Base-by-base conservation (phyloP, 2,888 invertebrate species). In the Hypselothyrea guttata region DNA sequence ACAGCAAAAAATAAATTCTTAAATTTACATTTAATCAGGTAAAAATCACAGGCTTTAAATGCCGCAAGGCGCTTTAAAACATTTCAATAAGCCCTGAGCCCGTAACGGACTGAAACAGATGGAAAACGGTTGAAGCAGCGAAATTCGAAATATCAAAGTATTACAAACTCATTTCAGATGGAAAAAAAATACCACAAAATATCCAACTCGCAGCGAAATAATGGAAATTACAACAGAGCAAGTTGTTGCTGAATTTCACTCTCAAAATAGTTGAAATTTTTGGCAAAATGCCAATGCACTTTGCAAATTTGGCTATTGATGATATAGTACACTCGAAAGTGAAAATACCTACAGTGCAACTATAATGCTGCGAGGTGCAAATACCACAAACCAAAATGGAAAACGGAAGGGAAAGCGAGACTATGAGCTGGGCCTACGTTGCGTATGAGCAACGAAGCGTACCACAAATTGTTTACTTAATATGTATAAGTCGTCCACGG, bases 361-460 rank as follows among this genome's bases (percentile, higher is more conserved):
- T 53, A 30, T 51, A 18, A 30, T 12, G 18, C 31, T 16, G 16
- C 5, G 22, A 22, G 22, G 22, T 22, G 22, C n/a, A 22, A 12
- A 3, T 3, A 41, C n/a, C 34, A 15, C 8, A 7, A 28, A 16
- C 16, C 49, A 51, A 45, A 40, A 15, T 33, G 12, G 18, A 33
- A 27, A 46, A 18, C 5, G 33, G 11, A 11, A 4, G 9, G 16
- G 4, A 16, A 48, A 35, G 38, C 49, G 44, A 68, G 72, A 68
- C 53, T 72, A 68, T 72, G 55, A 51, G n/a, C 28, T 46, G 49
- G 56, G 18, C 47, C 13, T 30, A 61, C 60, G 75, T 71, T 71
- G 60, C 77, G 57, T 62, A 54, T 60, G 55, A 54, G 69, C 42
- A 69, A 58, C 65, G 53, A 74, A 66, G 55, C 46, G 45, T 61